phyloP scores from a whole-genome alignment of 2,888 invertebrate species.

The Chloroclysta siterata region DNA sequence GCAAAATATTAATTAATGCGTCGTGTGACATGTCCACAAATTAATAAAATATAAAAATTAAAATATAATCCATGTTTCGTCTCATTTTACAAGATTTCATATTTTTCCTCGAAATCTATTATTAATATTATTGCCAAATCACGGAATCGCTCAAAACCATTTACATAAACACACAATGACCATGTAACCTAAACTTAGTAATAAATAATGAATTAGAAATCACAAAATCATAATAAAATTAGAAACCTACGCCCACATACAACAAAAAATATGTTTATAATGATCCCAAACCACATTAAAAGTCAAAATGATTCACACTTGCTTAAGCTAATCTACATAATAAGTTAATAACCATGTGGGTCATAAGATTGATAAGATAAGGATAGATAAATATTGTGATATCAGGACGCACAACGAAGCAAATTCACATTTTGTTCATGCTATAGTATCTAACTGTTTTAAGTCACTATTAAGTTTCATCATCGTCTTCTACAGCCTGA shows the following conservation, averaged over 20 bases:
- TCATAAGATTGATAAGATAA: conserved; percentile 42
- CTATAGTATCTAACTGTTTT: not conserved
- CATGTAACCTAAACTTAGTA: not conserved
- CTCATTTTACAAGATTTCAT: not conserved
- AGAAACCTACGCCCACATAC: conserved; percentile 33
- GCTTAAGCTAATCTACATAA: conserved; percentile 39
- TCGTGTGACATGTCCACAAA: too few relatives aligned
- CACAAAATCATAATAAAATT: conserved; percentile 34
- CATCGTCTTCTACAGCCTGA: too few relatives aligned
- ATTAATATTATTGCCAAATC: not conserved
- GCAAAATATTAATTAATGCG: too few relatives aligned
- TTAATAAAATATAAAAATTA: too few relatives aligned
- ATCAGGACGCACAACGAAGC: conserved; percentile 17
- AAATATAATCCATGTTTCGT: too few relatives aligned
- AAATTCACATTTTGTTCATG: not conserved
- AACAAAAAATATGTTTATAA: conserved; percentile 34
- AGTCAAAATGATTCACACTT: conserved; percentile 42
- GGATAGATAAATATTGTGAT: conserved; percentile 6
- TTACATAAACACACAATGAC: conserved; percentile 1
- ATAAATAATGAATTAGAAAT: conserved; percentile 20
- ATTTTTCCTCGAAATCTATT: not conserved
- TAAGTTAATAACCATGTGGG: conserved; percentile 41
- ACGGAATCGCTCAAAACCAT: not conserved
- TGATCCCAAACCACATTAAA: conserved; percentile 37
- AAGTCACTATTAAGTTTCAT: not conserved